Evolutionary conservation across 37 sponge, comb jelly and placozoan genomes (phyloP).

Genomic region (Cladorhizidae sp.): DNA sequence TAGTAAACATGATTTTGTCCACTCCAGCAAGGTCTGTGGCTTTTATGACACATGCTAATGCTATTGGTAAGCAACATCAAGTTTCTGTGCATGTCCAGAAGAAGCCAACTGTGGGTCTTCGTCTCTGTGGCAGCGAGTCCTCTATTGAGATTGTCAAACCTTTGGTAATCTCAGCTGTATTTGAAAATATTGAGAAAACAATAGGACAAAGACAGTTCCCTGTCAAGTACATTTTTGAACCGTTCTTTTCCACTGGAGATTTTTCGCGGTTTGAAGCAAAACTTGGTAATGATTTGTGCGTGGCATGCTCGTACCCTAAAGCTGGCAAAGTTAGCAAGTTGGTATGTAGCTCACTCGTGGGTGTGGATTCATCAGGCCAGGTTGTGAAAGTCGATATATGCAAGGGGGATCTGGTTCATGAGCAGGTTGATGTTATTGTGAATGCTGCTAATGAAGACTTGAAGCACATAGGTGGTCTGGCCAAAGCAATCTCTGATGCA

Average conservation of each 20-base stretch:
- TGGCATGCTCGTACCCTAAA: conserved; percentile 17
- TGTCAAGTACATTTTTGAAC: background rate
- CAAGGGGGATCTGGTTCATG: conserved; percentile 53
- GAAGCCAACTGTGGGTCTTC: conserved; percentile 30
- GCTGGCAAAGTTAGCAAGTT: conserved; percentile 1
- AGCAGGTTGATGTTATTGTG: conserved; percentile 69
- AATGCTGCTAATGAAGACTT: conserved; percentile 87
- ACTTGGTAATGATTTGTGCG: conserved; percentile 21
- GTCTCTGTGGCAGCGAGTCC: conserved; percentile 23
- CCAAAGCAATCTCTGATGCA: conserved; percentile 66
- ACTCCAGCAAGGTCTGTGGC: background rate
- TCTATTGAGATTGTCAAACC: conserved; percentile 30
- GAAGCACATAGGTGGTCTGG: conserved; percentile 74
- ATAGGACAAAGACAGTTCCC: conserved; percentile 14
- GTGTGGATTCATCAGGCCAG: conserved; percentile 1
- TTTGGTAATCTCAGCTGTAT: background rate
- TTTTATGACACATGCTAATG: conserved; percentile 21
- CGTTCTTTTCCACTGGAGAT: conserved; percentile 29
- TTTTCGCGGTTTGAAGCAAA: conserved; percentile 28
- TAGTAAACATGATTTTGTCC: conserved; percentile 23
- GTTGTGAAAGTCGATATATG: conserved; percentile 46
- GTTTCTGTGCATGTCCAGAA: conserved; percentile 26
- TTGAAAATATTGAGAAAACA: conserved; percentile 14
- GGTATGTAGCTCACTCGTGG: conserved; percentile 8
- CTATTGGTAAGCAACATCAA: conserved; percentile 3